phyloP scores from a whole-genome alignment of 1,140 invertebrate genomes.

The Drosophila funebris region DNA sequence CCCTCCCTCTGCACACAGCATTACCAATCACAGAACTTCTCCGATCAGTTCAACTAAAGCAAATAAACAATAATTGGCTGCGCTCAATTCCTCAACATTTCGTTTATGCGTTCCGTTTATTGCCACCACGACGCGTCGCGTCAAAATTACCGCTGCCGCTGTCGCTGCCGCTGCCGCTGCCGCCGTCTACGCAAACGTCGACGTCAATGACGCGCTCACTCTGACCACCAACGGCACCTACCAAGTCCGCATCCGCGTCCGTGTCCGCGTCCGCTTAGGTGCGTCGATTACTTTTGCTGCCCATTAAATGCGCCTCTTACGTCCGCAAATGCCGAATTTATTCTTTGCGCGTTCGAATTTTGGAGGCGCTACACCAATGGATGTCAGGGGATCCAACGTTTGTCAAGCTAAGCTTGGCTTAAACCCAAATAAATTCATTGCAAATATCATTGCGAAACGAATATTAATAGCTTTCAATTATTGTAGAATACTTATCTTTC shows the following conservation, averaged over 20 bases:
- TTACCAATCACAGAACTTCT: not conserved
- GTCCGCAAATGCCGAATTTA: slow-evolving; percentile 60
- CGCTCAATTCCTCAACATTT: slow-evolving; percentile 55
- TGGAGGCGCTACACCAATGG: not conserved
- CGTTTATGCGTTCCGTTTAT: slow-evolving; percentile 47
- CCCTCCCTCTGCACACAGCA: no score
- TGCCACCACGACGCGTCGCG: slow-evolving; percentile 15
- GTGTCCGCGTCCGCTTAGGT: slow-evolving; percentile 23
- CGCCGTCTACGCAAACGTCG: not conserved
- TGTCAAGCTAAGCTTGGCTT: no score
- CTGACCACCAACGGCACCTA: not conserved
- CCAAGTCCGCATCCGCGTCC: slow-evolving; percentile 9
- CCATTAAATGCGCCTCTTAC: slow-evolving; percentile 54
- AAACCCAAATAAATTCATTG: no score
- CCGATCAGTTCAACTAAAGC: slow-evolving; percentile 37
- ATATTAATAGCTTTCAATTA: no score
- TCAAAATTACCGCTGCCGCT: no score
- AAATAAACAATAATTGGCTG: slow-evolving; percentile 73
- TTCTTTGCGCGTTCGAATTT: slow-evolving; percentile 47
- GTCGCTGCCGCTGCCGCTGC: slow-evolving; percentile 5
- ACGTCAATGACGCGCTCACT: slow-evolving; percentile 27
- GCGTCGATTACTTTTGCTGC: slow-evolving; percentile 28
- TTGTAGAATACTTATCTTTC: no score
- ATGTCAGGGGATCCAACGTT: no score
- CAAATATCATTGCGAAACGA: no score